Base-by-base conservation (phyloP, 2,113 vertebrate species). In the Centrocercus urophasianus region DNA sequence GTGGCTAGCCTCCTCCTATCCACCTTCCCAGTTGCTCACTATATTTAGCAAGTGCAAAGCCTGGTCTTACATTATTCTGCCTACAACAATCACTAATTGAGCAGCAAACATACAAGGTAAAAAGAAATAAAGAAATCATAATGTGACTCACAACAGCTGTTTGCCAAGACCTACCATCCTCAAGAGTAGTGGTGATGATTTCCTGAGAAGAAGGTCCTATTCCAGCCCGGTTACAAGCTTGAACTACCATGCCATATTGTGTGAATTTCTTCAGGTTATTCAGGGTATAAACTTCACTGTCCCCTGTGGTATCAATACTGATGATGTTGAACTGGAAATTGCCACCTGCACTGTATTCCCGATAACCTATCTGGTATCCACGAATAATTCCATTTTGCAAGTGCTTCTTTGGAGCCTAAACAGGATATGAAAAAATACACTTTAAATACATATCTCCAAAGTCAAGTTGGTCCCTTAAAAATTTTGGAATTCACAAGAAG, bases 241-340 rank as follows among this genome's bases (percentile, higher is more conserved):
- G 99, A n/a, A 99, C 99, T 91, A 99, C 99, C 97, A 99, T 99
- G 66, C 99, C 99, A 69, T 99, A 99, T 97, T 99, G 99, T 6
- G 99, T 99, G 97, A 99, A 99, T 96, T 99, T 99, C 93, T 98
- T 99, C 56, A 99, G 98, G 96, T 99, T 99, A 97, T 99, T 99
- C 96, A 99, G 98, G 0, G 98, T 97, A 78, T 99, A 98, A 76
- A 98, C 98, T 97, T 99, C 99, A 0, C 97, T 99, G 98, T 99
- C 99, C 2, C 99, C 99, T 0, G 99, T 99, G 89, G 98, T 99
- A 97, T 99, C 99, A 17, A 99, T 97, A n/a, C 98, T 99, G 98
- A 99, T 98, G 89, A 99, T 99, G 96, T 98, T 99, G 97, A 99
- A 99, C 95, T 99, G 99, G 96, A 99, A 99, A 89, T 98, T 99